Evolutionary conservation across 1,140 invertebrate genomes (phyloP), one percentile per base, ranked within the genome.

Genomic region (Bicyclus anynana): DNA sequence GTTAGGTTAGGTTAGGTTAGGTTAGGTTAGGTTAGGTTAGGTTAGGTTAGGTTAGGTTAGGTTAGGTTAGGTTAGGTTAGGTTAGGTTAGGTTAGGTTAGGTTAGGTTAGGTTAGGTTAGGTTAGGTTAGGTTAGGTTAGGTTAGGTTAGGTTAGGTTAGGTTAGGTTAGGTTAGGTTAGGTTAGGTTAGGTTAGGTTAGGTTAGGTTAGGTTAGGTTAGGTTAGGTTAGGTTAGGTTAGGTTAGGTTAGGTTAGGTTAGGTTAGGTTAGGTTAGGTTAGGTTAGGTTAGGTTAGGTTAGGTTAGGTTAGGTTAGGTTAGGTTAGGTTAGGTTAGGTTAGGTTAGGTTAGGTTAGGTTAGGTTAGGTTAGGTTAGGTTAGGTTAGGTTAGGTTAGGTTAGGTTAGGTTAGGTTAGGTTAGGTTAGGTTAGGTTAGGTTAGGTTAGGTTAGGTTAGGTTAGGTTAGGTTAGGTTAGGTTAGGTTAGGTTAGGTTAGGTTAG

Each of bases 261-360:
- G 49, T 29, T 29, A 29, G 27, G 27, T 29, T 29, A 29, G 27
- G 27, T 29, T 29, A 29, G 27, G 27, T 29, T 29, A 29, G 27
- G 27, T 29, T 23, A 29, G n/a, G 27, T 29, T 29, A 29, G 27
- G 27, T 29, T 29, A 29, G 49, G 33, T 51, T 27, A 21, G 49
- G 26, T 51, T 27, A 21, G 49, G 26, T 51, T n/a, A 51, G 49
- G 49, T 51, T 51, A 51, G 49, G 49, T 51, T 51, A 51, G 49
- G 49, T 53, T 51, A 51, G 49, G 49, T 51, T 51, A 51, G 49
- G 49, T 37, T 51, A 37, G 33, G 49, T 37, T 37, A 21, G 33
- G 49, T 51, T 51, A 51, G 49, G 49, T 51, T 51, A 51, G 49
- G 49, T 53, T 51, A 51, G 49, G 49, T 51, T 51, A 51, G 49